Evolutionary conservation across 2,113 vertebrate genomes (phyloP).

Genomic region (Aplodontia rufa): DNA sequence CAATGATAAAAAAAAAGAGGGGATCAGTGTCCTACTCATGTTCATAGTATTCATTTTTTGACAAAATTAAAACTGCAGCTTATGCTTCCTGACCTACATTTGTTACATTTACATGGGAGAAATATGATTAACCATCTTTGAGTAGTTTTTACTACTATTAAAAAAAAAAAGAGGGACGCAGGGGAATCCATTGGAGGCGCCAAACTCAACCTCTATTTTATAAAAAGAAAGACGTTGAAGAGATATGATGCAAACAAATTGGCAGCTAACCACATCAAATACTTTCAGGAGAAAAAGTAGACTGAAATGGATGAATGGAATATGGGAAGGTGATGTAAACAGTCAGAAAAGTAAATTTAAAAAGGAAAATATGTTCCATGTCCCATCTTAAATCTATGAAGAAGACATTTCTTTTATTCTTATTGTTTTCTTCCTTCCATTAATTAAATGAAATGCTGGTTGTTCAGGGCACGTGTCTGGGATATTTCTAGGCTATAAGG

Average conservation of each 20-base stretch:
- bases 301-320: not conserved
- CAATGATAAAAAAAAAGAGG: not conserved
- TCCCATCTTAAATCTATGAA: not conserved
- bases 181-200: not conserved
- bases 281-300: not conserved
- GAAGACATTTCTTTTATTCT: not conserved
- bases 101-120: not conserved
- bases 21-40: not conserved
- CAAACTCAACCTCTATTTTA: not conserved
- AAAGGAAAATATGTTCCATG: not conserved
- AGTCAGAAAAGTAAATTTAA: not conserved
- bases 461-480: not conserved
- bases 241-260: not conserved
- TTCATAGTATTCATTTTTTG: not conserved
- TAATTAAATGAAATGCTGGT: not conserved
- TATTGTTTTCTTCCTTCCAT: not conserved
- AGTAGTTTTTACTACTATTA: not conserved
- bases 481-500: not conserved
- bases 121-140: not conserved
- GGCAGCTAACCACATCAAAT: not conserved
- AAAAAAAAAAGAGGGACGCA: not conserved
- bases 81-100: not conserved
- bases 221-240: not conserved
- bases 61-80: not conserved
- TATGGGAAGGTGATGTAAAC: not conserved